phyloP scores from a whole-genome alignment of 2,113 vertebrate genomes.

The Hemibagrus wyckioides region DNA sequence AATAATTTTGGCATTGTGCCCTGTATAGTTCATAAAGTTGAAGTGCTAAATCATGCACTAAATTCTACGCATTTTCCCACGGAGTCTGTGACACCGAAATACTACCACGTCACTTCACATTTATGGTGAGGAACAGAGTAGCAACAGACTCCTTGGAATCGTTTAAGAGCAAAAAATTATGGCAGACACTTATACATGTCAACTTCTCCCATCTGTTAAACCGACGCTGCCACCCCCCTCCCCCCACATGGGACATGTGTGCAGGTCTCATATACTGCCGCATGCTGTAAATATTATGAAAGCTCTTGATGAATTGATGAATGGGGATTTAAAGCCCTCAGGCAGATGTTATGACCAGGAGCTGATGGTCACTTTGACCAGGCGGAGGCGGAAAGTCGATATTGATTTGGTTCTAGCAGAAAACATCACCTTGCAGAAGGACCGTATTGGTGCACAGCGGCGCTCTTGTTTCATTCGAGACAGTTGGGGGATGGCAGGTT shows the following conservation, averaged over 20 bases:
- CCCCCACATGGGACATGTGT: conserved; percentile 25
- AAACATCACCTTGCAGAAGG: conserved; percentile 61
- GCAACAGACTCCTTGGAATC: conserved; percentile 31
- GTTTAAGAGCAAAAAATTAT: conserved; percentile 39
- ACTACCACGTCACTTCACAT: conserved; percentile 13
- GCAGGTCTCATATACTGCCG: conserved; percentile 54
- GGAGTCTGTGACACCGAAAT: conserved; percentile 32
- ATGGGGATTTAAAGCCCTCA: conserved; percentile 57
- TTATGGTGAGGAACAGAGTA: conserved; percentile 18
- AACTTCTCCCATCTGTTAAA: conserved; percentile 39
- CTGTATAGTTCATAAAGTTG: background rate
- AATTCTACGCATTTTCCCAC: conserved; percentile 42
- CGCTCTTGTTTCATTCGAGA: conserved; percentile 55
- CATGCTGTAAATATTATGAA: conserved; percentile 67
- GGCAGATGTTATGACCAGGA: conserved; percentile 58
- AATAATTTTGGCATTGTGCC: conserved; percentile 5
- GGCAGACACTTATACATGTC: conserved; percentile 37
- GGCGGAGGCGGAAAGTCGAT: conserved; percentile 59
- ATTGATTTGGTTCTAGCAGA: conserved; percentile 59
- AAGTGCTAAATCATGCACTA: conserved; percentile 8
- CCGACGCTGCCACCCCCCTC: background rate
- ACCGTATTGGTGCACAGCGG: conserved; percentile 54
- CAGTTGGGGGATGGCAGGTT: conserved; percentile 34
- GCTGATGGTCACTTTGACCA: conserved; percentile 44
- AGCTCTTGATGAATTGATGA: conserved; percentile 46